These are phyloP conservation scores for Dendrolimus pini DNA, from an alignment of 2,888 invertebrate genomes.

Conservation along the genomic window DNA sequence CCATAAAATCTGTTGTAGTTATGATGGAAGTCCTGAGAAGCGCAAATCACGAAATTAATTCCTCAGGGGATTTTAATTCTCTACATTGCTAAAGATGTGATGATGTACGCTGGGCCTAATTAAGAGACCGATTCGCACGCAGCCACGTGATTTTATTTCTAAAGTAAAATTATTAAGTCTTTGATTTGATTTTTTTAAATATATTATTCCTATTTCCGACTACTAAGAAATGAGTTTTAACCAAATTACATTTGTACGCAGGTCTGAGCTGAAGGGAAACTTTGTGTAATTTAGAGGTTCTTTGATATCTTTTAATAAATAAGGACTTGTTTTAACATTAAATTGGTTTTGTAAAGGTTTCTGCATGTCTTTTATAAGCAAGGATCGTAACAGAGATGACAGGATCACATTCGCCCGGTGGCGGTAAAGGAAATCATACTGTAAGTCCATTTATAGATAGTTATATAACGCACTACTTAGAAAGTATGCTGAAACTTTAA, in stretches of 20 bases:
- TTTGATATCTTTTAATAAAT: not conserved
- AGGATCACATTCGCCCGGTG: not conserved
- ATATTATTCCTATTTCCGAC: not conserved
- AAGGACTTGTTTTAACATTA: not conserved
- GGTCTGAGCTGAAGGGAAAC: constrained; percentile 26
- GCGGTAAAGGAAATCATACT: not conserved
- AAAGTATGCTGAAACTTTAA: no score
- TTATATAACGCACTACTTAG: no score
- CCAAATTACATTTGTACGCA: constrained; percentile 16
- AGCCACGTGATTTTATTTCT: no score
- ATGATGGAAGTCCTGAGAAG: no score
- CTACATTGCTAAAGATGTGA: no score
- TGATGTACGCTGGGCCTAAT: no score
- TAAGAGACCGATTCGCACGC: no score
- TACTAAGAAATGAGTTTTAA: not conserved
- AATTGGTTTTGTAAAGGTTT: not conserved
- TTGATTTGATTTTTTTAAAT: no score
- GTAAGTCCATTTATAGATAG: not conserved
- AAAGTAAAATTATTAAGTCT: no score
- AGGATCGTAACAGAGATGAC: not conserved
- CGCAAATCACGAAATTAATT: no score
- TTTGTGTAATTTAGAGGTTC: not conserved
- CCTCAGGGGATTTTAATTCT: no score
- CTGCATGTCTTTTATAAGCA: not conserved
- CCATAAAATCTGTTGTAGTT: no score